Base-by-base conservation (phyloP, 2,797 vertebrate genomes). In the Spinus pinus region DNA sequence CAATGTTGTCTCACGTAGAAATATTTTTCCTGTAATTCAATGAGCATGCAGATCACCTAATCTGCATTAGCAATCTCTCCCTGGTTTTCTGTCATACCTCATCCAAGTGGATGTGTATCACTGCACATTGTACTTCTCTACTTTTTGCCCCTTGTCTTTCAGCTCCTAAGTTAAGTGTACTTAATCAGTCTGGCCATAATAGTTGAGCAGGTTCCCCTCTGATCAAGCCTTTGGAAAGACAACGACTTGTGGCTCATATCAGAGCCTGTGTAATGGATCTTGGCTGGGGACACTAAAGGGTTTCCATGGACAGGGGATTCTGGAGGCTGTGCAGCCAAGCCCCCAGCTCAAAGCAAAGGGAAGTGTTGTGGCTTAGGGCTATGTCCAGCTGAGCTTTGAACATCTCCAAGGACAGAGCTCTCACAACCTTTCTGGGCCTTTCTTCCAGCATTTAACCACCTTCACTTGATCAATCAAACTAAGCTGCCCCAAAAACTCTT, bases 21-120 rank as follows among this genome's bases (percentile, higher is more conserved):
- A 12, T 88, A 6, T 51, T 50, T 86, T 83, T 90, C 10, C 37
- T 37, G 37, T 37, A 11, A 41, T 78, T 51, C 46, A 62, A 11
- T 0, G 0, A 71, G 17, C 0, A 1, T 61, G 64, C 53, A 39
- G 50, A 65, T 78, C 50, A 56, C 25, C 20, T 62, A 30, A 81
- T 20, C 23, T 2, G 1, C 28, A 10, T 77, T 58, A 82, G 33
- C 31, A 73, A 18, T 62, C 44, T 79, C 51, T 93, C 27, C 57
- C 47, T 73, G 3, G 25, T 86, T 62, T 88, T 81, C 69, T 70
- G 18, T 66, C 20, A 0, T 41, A 49, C 37, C 51, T 42, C 25
- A 14, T 56, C 71, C 46, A 35, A n/a, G 30, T 12, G 64, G 47
- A 73, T n/a, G 28, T 41, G 10, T 54, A 9, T 39, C 53, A 12